phyloP scores from a whole-genome alignment of 2,797 vertebrate species.

The Bufotes viridis region DNA sequence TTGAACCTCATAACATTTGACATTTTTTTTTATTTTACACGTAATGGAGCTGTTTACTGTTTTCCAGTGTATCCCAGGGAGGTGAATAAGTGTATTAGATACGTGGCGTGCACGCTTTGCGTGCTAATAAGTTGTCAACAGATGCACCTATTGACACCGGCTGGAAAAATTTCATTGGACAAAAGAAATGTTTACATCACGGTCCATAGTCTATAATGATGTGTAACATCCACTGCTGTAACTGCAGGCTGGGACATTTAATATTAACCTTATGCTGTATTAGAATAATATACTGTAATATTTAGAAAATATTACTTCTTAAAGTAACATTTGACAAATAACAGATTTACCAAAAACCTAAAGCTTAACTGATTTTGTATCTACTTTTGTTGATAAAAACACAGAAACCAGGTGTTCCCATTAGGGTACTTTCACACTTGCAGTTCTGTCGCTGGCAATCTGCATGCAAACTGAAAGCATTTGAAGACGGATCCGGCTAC shows the following conservation, averaged over 20 bases:
- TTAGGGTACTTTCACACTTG: too few relatives aligned
- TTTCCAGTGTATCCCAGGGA: background rate
- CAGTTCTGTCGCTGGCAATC: too few relatives aligned
- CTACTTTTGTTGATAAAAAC: too few relatives aligned
- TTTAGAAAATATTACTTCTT: too few relatives aligned
- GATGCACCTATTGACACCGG: slow-evolving; percentile 22
- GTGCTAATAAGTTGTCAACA: background rate
- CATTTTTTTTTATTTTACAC: background rate
- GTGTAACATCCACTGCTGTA: background rate
- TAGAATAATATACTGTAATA: too few relatives aligned
- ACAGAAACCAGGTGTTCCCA: too few relatives aligned
- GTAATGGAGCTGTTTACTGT: background rate
- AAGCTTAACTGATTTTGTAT: too few relatives aligned
- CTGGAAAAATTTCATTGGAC: background rate
- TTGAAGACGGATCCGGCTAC: too few relatives aligned
- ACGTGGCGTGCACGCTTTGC: background rate
- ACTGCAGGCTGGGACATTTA: too few relatives aligned
- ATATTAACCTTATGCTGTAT: too few relatives aligned
- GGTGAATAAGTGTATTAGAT: background rate
- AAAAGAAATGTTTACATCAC: background rate
- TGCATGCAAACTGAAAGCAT: too few relatives aligned
- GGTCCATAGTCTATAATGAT: background rate
- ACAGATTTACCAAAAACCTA: background rate
- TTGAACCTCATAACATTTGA: background rate
- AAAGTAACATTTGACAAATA: background rate